A percentile compares a stretch with the other conserved stretches of the same genome.
These are phyloP conservation scores for Microctenopoma lineatum DNA, from an alignment of 2,797 vertebrate species.

Conservation along the genomic window DNA sequence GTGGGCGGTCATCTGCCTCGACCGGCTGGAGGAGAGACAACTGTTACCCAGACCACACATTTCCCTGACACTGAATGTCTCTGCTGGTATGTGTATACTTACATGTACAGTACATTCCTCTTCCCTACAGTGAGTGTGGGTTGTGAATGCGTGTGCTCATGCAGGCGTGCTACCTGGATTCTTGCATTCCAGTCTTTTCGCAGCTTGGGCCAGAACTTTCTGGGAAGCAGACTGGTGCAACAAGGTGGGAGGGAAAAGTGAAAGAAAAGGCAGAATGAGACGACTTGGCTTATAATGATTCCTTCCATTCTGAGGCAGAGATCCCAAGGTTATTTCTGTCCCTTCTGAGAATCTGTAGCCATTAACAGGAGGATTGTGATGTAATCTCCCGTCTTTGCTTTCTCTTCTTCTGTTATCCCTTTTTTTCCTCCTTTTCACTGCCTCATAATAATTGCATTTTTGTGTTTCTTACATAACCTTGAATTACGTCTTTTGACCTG, in stretches of 20 bases:
- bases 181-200: constrained; percentile 75
- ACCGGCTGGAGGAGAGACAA: too few relatives aligned
- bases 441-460: not conserved
- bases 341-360: constrained; percentile 41
- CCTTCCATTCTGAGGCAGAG: constrained; percentile 42
- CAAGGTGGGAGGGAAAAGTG: constrained; percentile 35
- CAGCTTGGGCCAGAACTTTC: constrained; percentile 70
- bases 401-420: not conserved
- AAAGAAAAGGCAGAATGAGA: constrained; percentile 50
- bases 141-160: constrained; percentile 23
- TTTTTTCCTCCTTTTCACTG: not conserved
- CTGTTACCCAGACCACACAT: constrained; percentile 17
- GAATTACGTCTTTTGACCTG: not conserved
- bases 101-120: constrained; percentile 32
- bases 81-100: constrained; percentile 31
- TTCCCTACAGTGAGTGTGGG: constrained; percentile 23
- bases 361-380: constrained; percentile 55
- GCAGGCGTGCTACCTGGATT: constrained; percentile 77
- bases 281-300: constrained; percentile 55
- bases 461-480: not conserved
- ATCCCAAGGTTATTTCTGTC: constrained; percentile 62
- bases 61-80: constrained; percentile 28
- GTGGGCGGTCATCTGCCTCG: too few relatives aligned
- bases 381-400: constrained; percentile 37
- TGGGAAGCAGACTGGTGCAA: constrained; percentile 54